Conservation (phyloP, 2,888 invertebrate genomes). For the Drosophila niveifrons region DNA sequence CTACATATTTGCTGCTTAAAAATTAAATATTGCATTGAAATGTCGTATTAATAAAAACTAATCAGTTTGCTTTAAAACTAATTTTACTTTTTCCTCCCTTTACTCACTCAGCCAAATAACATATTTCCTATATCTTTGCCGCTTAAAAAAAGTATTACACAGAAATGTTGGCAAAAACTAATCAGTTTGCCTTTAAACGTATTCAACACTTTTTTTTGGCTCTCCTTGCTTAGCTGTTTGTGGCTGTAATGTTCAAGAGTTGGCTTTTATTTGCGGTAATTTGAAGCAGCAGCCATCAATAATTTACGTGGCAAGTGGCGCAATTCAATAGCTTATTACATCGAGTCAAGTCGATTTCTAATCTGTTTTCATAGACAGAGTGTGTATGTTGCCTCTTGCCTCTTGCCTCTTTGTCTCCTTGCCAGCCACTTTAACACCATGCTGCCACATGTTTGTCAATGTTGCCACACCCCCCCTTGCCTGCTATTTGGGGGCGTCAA, state of each 20-base stretch:
- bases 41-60: too few species aligned
- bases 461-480: conserved; percentile 26
- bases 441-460: conserved; percentile 34
- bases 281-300: conserved; percentile 24
- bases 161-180: conserved; percentile 9
- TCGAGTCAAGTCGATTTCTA: conserved; percentile 52
- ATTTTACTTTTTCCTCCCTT: too few species aligned
- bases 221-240: neutral
- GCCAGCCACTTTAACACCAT: neutral
- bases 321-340: conserved; percentile 30
- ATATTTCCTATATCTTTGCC: too few species aligned
- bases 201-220: neutral
- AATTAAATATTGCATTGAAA: too few species aligned
- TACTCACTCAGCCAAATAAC: too few species aligned
- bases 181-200: neutral
- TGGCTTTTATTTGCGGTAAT: conserved; percentile 20
- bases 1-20: too few species aligned
- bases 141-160: too few species aligned
- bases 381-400: conserved; percentile 6
- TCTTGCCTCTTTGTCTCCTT: neutral
- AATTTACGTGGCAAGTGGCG: conserved; percentile 33
- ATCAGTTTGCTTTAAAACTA: too few species aligned
- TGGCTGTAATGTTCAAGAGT: conserved; percentile 7
- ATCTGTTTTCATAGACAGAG: conserved; percentile 45
- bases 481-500: conserved; percentile 13